Evolutionary conservation across 1,140 invertebrate genomes (phyloP), one percentile per base, ranked within the genome.

Genomic region (Hydropsyche tenuis): DNA sequence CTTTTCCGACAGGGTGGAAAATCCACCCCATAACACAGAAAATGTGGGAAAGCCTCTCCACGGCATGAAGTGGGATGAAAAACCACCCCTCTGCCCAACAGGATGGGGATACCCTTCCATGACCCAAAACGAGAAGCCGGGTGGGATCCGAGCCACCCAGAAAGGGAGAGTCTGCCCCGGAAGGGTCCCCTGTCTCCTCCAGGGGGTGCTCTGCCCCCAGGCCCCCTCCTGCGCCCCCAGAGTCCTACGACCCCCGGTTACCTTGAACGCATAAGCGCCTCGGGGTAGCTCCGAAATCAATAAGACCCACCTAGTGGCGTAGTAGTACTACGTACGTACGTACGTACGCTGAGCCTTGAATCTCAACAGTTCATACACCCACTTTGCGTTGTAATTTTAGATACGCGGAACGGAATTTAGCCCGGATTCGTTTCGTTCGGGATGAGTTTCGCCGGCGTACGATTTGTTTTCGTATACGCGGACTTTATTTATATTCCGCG

Each of bases 251-350:
- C 23, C 56, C 56, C 22, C 25, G 27, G 68, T 70, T 70, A 70
- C 68, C 68, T 70, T 70, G 68, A 70, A 70, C 68, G 68, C 68
- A 27, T 70, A 70, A 70, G 68, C 68, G 68, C 68, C 68, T 70
- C 48, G 48, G 68, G 68, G 68, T 37, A 70, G 7, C 27, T 48
- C 68, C 68, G 42, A 70, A 70, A 70, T 70, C 68, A 70, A 70
- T 70, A 70, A 46, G 25, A 56, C 16, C 68, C 51, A 43, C 68
- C 48, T 42, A 37, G 16, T n/a, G 63, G 20, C 56, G 12, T n/a
- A 65, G 27, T 25, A 30, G 56, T 22, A 62, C 56, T 37, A 37
- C 30, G 30, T 37, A 37, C n/a, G 30, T 37, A 37, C n/a, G 30
- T 37, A 37, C 30, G 30, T 60, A 60, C 20, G 23, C 4, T 25